These are phyloP conservation scores for Panthera tigris DNA, from an alignment of 2,113 vertebrate species.

Conservation along the genomic window DNA sequence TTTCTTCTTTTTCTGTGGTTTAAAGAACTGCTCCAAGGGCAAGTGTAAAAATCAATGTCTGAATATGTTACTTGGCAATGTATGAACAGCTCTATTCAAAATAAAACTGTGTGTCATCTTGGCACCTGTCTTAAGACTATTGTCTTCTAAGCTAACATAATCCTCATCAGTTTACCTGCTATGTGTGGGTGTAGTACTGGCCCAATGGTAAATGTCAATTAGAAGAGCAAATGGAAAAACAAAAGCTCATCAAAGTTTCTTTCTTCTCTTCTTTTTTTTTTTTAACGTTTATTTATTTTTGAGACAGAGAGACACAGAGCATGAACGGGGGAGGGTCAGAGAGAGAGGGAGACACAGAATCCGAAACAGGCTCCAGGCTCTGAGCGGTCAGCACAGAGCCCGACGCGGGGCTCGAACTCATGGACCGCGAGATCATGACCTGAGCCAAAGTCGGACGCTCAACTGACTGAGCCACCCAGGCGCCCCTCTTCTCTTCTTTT, in stretches of 20 bases:
- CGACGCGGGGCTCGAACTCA: no score
- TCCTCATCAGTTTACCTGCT: neutral
- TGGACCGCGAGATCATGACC: no score
- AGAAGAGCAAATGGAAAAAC: neutral
- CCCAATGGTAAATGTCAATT: neutral
- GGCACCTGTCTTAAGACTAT: neutral
- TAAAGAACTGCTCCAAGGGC: slow-evolving; percentile 44
- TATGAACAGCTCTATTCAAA: neutral
- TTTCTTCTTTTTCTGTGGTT: neutral
- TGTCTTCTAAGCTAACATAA: neutral
- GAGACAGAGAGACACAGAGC: no score
- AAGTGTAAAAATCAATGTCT: neutral
- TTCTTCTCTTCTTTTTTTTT: neutral
- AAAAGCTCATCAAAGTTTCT: neutral
- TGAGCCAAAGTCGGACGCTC: no score
- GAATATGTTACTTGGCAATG: neutral
- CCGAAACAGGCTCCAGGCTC: no score
- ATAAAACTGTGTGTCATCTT: neutral
- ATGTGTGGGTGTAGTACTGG: neutral
- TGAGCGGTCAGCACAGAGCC: no score
- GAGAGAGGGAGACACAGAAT: no score
- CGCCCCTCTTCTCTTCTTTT: neutral
- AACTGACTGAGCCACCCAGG: no score
- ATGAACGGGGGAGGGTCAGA: no score
- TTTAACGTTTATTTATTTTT: no score